Base-by-base conservation (phyloP, 2,797 vertebrate genomes). In the Manis crassicaudata region DNA sequence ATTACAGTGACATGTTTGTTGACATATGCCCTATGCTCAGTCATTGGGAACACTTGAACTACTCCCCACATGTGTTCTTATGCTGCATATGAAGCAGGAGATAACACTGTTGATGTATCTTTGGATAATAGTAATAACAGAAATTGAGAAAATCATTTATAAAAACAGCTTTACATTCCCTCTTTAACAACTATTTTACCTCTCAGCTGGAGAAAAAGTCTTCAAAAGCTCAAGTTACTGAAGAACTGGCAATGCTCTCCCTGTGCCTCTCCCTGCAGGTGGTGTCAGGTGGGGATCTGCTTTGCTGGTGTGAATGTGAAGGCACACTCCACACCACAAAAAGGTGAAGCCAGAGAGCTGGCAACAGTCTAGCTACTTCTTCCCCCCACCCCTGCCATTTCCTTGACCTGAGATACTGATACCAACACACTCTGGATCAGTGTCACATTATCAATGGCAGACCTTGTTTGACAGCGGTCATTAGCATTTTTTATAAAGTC, bases 401-500 rank as follows among this genome's bases (percentile, higher is more conserved):
- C 63, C 58, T 82, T 35, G 2, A 32, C 6, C 8, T 25, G 16
- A 3, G 27, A 2, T 72, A 77, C 88, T 92, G 50, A 20, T 73
- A 88, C 58, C 79, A 90, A 73, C 23, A 9, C 85, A 17, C 35
- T 77, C 7, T 92, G 65, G 90, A 96, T 67, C 58, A 95, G 23
- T 54, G 23, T 20, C 18, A 94, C 75, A 68, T 52, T 75, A 88
- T 72, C 7, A 6, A n/a, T 27, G 27, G 35, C 87, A 60, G 8
- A 77, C 1, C 18, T 37, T 93, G 17, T 3, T 6, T 91, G 58
- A 86, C 12, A 93, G 10, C 14, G 16, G 54, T 35, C 37, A 21
- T 87, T 32, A 29, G 21, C 12, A 82, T 58, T 97, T 97, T 46
- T 68, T 96, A 93, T 84, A 92, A 95, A 56, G 12, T 50, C 80